phyloP scores from a whole-genome alignment of 2,888 invertebrate species.

The Tuta absoluta region DNA sequence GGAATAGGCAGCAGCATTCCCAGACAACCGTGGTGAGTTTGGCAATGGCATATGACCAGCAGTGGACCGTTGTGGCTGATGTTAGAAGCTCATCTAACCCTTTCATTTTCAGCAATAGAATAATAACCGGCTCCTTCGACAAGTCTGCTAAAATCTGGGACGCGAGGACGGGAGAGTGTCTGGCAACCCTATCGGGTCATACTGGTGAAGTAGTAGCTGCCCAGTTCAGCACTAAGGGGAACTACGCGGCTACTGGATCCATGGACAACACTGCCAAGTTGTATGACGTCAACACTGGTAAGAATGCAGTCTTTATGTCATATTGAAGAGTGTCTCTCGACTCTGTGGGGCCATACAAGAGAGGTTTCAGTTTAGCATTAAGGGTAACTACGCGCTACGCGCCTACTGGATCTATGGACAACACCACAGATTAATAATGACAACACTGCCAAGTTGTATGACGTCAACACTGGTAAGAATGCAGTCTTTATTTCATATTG shows the following conservation, averaged over 20 bases:
- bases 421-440: no score
- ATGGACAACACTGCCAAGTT: conserved; percentile 88
- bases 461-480: conserved; percentile 82
- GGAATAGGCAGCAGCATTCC: no score
- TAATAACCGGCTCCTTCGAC: conserved; percentile 91
- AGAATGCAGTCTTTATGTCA: not conserved
- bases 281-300: conserved; percentile 85
- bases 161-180: conserved; percentile 83
- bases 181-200: conserved; percentile 87
- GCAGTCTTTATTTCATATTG: no score
- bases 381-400: conserved; percentile 82
- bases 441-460: conserved; percentile 86
- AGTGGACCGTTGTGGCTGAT: no score
- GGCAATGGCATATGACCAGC: no score
- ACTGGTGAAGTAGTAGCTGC: conserved; percentile 87
- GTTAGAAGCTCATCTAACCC: not conserved
- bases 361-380: conserved; percentile 87
- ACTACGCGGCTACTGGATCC: conserved; percentile 86
- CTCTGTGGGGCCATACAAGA: not conserved
- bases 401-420: conserved; percentile 90
- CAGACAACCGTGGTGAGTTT: no score
- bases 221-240: conserved; percentile 85
- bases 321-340: not conserved
- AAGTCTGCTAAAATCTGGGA: conserved; percentile 89
- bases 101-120: conserved; percentile 80